Evolutionary conservation across 2,113 vertebrate genomes (phyloP).

Genomic region (Semicossyphus pulcher): DNA sequence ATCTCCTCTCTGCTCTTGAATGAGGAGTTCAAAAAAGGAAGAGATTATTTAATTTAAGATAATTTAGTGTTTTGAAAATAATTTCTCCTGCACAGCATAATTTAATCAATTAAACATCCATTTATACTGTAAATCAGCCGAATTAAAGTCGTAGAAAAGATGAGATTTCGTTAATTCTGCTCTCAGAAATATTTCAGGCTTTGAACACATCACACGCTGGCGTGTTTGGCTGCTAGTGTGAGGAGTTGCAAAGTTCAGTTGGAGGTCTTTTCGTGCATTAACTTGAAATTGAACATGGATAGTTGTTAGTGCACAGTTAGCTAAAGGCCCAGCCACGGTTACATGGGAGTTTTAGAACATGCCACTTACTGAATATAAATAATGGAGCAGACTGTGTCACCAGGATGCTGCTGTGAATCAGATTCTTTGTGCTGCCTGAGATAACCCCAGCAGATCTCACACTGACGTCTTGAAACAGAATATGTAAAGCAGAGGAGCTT

Average conservation of each 20-base stretch:
- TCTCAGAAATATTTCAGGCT: neutral
- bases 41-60: neutral
- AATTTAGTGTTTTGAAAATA: neutral
- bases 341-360: neutral
- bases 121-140: neutral
- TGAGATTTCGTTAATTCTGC: neutral
- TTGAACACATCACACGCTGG: neutral
- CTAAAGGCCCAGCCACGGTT: too few relatives aligned
- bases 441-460: conserved; percentile 11
- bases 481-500: neutral
- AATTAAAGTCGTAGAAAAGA: neutral
- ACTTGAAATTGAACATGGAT: neutral
- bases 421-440: neutral
- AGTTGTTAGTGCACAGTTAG: neutral
- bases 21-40: too few relatives aligned
- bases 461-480: conserved; percentile 12
- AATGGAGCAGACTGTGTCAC: conserved; percentile 1
- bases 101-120: neutral
- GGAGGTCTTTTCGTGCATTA: neutral
- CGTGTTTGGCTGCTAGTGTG: neutral
- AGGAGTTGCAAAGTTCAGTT: neutral
- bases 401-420: conserved; percentile 6
- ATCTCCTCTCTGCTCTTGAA: neutral
- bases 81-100: neutral
- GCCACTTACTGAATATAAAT: neutral